phyloP scores from a whole-genome alignment of 2,797 vertebrate species.

The Alca torda region DNA sequence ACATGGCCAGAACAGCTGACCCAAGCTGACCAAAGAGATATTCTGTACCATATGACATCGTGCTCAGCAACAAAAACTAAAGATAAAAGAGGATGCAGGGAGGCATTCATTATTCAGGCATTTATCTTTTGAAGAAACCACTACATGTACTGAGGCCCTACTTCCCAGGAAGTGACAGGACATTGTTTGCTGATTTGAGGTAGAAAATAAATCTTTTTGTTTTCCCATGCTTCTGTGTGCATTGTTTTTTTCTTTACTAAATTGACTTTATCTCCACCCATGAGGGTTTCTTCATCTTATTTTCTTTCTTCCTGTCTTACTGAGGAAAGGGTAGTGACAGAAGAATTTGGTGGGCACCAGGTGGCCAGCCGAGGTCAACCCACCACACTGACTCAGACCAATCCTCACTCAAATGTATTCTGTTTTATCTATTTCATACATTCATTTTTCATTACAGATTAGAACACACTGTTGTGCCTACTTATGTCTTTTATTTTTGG shows the following conservation, averaged over 20 bases:
- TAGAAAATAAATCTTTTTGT: neutral
- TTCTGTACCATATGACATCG: neutral
- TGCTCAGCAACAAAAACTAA: neutral
- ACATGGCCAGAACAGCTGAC: neutral
- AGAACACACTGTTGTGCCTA: neutral
- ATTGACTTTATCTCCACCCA: neutral
- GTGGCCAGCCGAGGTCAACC: neutral
- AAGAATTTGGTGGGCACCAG: neutral
- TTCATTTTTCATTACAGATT: neutral
- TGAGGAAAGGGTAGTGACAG: neutral
- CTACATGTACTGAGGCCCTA: neutral
- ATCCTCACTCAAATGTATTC: neutral
- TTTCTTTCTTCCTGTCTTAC: neutral
- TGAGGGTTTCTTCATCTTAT: accelerated
- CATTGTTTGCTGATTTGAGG: neutral
- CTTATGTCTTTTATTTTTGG: neutral
- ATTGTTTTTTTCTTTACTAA: neutral
- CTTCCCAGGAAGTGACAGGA: neutral
- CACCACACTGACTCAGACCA: neutral
- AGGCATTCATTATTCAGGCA: neutral
- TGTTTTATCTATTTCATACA: neutral
- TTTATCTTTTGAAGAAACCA: neutral
- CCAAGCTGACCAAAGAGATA: neutral
- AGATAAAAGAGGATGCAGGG: neutral
- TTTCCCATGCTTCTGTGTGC: neutral